Conservation (phyloP, 30 jellyfish, hydroid and myxozoan genomes). For the Sanderia malayensis region DNA sequence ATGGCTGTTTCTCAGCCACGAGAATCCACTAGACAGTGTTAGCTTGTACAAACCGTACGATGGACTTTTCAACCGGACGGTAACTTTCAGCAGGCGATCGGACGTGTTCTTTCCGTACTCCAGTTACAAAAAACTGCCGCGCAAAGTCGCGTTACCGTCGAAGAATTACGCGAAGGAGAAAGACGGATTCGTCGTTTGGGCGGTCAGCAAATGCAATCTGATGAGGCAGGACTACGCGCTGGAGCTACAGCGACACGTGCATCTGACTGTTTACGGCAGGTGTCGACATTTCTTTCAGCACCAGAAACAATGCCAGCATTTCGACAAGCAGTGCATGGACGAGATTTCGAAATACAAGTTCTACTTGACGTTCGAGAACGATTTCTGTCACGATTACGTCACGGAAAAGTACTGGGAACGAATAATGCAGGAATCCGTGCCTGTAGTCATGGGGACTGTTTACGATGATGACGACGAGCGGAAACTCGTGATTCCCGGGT, state of each 20-base stretch:
- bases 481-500: slow-evolving; percentile 72
- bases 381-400: slow-evolving; percentile 82
- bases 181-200: slow-evolving; percentile 65
- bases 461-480: no score
- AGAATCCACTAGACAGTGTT: slow-evolving; percentile 53
- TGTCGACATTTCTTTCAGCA: slow-evolving; percentile 58
- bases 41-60: slow-evolving; percentile 60
- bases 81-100: slow-evolving; percentile 70
- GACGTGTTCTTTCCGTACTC: slow-evolving; percentile 66
- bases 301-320: slow-evolving; percentile 55
- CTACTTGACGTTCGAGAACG: slow-evolving; percentile 77
- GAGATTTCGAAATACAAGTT: slow-evolving; percentile 56
- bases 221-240: slow-evolving; percentile 60
- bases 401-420: slow-evolving; percentile 80
- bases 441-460: slow-evolving; percentile 80
- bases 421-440: slow-evolving; percentile 55
- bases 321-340: slow-evolving; percentile 41
- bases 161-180: slow-evolving; percentile 71
- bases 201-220: slow-evolving; percentile 70
- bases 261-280: slow-evolving; percentile 76
- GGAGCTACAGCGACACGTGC: slow-evolving; percentile 66
- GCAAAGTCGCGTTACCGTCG: slow-evolving; percentile 3
- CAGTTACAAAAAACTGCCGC: slow-evolving; percentile 5
- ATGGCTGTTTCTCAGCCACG: slow-evolving; percentile 94
- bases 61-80: slow-evolving; percentile 91